A percentile compares a stretch with the other conserved stretches of the same genome.
Conservation (phyloP, 1,140 invertebrate species). For the Dufourea novaeangliae region DNA sequence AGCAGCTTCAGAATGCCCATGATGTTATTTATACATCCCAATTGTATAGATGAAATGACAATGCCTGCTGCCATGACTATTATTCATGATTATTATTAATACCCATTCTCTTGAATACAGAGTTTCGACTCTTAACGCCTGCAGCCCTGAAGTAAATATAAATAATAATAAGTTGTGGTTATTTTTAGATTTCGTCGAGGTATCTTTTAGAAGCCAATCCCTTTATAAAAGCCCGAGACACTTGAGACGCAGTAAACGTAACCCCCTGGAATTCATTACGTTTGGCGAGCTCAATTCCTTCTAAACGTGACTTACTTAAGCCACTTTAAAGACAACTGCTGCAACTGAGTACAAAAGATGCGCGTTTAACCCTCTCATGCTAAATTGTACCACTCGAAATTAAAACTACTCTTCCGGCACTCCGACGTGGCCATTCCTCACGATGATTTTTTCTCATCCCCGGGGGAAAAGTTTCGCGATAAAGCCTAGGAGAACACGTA, state of each 20-base stretch:
- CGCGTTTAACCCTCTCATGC: constrained; percentile 26
- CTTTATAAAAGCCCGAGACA: not conserved
- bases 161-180: no score
- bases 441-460: constrained; percentile 17
- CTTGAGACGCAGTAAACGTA: constrained; percentile 6
- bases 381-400: constrained; percentile 33
- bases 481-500: constrained; percentile 6
- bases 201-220: no score
- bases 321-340: constrained; percentile 43
- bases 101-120: no score
- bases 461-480: not conserved
- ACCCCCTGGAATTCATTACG: constrained; percentile 34
- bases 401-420: constrained; percentile 13
- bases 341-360: constrained; percentile 19
- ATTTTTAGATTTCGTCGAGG: no score
- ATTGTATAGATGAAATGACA: no score
- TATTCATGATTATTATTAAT: no score
- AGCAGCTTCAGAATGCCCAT: no score
- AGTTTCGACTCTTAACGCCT: no score
- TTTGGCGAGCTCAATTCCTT: constrained; percentile 21
- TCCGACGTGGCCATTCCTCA: not conserved
- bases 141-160: no score
- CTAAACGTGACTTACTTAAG: constrained; percentile 48
- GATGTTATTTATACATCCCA: no score
- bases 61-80: no score